Percentiles rank a stretch among this genome's conserved stretches.
Conservation (phyloP, 2,888 invertebrate species). For the Pterostichus madidus region DNA sequence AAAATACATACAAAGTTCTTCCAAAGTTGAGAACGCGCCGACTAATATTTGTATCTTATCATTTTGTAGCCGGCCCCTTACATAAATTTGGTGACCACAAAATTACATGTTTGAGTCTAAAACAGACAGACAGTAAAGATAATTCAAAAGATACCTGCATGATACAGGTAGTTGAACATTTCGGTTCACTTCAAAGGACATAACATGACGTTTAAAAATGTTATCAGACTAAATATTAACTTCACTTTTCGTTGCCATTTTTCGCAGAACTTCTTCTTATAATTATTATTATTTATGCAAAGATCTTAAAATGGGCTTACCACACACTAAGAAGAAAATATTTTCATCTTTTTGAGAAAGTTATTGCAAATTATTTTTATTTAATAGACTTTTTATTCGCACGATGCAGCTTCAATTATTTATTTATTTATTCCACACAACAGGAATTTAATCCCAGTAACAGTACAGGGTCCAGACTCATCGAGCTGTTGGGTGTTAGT, state of each 20-base stretch:
- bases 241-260: conserved; percentile 27
- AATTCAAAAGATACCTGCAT: conserved; percentile 49
- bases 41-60: conserved; percentile 46
- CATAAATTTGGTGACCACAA: conserved; percentile 46
- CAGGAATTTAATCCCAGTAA: no score
- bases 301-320: conserved; percentile 10
- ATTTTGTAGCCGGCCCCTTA: conserved; percentile 37
- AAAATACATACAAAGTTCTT: neutral
- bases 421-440: no score
- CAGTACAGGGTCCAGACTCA: no score
- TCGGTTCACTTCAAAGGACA: conserved; percentile 41
- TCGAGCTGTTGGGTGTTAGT: no score
- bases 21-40: conserved; percentile 6
- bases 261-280: conserved; percentile 14
- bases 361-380: no score
- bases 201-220: conserved; percentile 50
- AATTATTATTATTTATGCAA: conserved; percentile 39
- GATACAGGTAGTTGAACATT: conserved; percentile 53
- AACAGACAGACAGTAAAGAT: conserved; percentile 52
- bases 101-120: conserved; percentile 53
- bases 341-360: no score
- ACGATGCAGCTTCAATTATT: no score
- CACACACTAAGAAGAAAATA: no score
- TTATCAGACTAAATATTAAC: conserved; percentile 41
- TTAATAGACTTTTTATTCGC: no score